Conservation (phyloP, 2,113 vertebrate genomes). For the Tragelaphus imberbis region DNA sequence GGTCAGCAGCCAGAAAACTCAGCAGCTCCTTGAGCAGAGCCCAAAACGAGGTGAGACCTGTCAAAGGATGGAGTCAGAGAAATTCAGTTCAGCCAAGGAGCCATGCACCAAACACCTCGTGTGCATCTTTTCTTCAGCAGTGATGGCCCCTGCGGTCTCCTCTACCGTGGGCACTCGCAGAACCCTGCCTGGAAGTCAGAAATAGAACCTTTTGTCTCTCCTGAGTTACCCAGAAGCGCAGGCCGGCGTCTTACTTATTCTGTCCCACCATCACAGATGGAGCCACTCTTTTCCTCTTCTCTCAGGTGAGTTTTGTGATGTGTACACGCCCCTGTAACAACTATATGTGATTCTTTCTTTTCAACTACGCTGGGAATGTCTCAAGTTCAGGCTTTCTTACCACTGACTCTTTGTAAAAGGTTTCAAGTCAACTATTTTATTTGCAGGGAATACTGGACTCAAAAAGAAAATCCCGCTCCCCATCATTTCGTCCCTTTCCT, state of each 20-base stretch:
- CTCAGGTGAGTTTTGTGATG: neutral
- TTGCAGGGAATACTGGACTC: neutral
- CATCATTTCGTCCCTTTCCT: neutral
- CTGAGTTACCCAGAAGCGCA: neutral
- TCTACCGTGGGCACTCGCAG: neutral
- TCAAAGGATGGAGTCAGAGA: neutral
- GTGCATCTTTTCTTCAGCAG: neutral
- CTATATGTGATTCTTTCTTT: neutral
- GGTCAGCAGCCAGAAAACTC: neutral
- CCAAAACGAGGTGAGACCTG: neutral
- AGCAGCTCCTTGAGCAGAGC: neutral
- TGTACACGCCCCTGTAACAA: neutral
- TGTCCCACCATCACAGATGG: accelerated
- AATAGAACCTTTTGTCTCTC: neutral
- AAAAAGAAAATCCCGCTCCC: neutral
- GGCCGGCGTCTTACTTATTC: neutral
- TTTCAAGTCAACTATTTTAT: neutral
- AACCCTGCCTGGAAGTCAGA: neutral
- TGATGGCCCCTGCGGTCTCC: accelerated
- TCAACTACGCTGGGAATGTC: neutral
- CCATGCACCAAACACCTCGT: accelerated
- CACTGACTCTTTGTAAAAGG: neutral
- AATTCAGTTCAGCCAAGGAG: neutral
- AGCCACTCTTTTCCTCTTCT: neutral
- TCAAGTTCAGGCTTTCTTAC: neutral